Evolutionary conservation across 2,888 invertebrate species (phyloP), one percentile per base, ranked within the genome.

Genomic region (Therioaphis trifolii): DNA sequence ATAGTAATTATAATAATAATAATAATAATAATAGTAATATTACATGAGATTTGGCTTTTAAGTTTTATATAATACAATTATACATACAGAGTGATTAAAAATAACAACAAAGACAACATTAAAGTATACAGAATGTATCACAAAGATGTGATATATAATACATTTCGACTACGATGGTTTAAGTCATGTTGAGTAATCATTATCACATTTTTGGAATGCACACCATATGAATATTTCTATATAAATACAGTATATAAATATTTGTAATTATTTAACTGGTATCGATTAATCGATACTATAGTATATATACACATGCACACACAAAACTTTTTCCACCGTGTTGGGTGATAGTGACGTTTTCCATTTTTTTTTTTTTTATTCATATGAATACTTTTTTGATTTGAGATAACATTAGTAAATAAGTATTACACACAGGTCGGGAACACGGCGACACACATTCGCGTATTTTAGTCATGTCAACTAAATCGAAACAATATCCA

Each of bases 401-500:
- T n/a, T n/a, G 55, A 21, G n/a, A n/a, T 46, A 49, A 71, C 49
- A 27, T 29, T 55, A 29, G 46, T 49, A n/a, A 29, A 49, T 72
- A n/a, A n/a, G n/a, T 52, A 72, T 72, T 18, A 4, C 14, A 15
- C 9, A 14, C 35, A 21, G 4, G 55, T 40, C 2, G 27, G 68
- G 55, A 27, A 69, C 69, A 43, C 55, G 12, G 21, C 21, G n/a
- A n/a, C n/a, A 11, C 29, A n/a, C n/a, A n/a, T n/a, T n/a, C 2
- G 29, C 43, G 43, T 24, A 72, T n/a, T n/a, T 63, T 74, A 82
- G 74, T 74, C 21, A 14, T 61, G 82, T 82, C 82, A 82, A 82
- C 82, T 82, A 9, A 82, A 82, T 40, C 74, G 74, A 40, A 82
- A 74, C 63, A 82, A 15, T 74, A 82, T 61, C 82, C 82, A 63